A percentile compares a stretch with the other conserved stretches of the same genome.
Conservation (phyloP, 2,797 vertebrate genomes). For the Pseudochromis fuscus region DNA sequence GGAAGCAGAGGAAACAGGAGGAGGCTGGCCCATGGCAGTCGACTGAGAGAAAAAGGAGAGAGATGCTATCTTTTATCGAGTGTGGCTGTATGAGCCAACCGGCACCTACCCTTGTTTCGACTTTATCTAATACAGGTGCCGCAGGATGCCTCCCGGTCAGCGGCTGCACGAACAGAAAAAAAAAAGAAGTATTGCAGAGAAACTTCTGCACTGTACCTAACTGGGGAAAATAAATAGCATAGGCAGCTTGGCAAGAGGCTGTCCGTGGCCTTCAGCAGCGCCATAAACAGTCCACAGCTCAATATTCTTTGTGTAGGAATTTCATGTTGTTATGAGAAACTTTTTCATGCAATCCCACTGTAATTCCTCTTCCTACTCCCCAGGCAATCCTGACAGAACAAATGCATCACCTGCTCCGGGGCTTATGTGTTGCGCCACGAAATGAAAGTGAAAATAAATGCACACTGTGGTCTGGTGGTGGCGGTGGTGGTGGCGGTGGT, state of each 20-base stretch:
- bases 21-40: conserved; percentile 51
- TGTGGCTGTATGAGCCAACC: conserved; percentile 47
- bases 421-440: background rate
- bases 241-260: conserved; percentile 23
- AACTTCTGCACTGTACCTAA: conserved; percentile 23
- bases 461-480: conserved; percentile 4
- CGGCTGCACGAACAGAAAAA: background rate
- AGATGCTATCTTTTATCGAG: conserved; percentile 66
- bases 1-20: conserved; percentile 67
- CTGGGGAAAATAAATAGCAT: conserved; percentile 38
- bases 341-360: conserved; percentile 30
- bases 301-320: conserved; percentile 50
- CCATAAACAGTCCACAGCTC: conserved; percentile 50
- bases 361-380: conserved; percentile 35
- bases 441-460: conserved; percentile 13
- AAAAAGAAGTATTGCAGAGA: conserved; percentile 31
- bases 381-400: conserved; percentile 14
- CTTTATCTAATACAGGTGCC: conserved; percentile 64
- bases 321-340: conserved; percentile 42
- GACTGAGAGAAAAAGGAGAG: conserved; percentile 46
- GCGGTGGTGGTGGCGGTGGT: no score
- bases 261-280: conserved; percentile 44
- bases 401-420: conserved; percentile 32
- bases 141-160: conserved; percentile 63
- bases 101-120: conserved; percentile 55